Evolutionary conservation across 2,113 vertebrate genomes (phyloP), one percentile per base, ranked within the genome.

Genomic region (Takifugu bimaculatus): DNA sequence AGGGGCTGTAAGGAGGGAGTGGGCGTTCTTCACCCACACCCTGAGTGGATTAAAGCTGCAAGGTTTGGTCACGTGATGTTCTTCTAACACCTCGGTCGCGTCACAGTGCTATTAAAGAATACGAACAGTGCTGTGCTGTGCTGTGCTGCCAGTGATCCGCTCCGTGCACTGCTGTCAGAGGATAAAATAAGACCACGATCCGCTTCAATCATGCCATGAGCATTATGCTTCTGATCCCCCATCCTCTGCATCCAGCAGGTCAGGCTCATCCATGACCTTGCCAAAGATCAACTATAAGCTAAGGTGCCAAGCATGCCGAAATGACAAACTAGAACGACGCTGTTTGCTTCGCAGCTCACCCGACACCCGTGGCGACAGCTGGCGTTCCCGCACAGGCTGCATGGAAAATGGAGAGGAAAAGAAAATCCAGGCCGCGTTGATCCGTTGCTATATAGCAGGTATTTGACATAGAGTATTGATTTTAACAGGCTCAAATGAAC

Each of bases 241-340:
- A 60, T 79, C 77, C 67, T 77, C 63, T 61, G 56, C 56, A 49
- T 72, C 68, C 67, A 64, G 60, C 44, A 9, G 77, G 80, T 76
- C 73, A 77, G 63, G 42, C 66, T 48, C 65, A 63, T 78, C 47
- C 42, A 50, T 74, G 78, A 80, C 76, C 77, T 82, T 76, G 78
- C 68, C 35, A 58, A 39, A 44, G 67, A 68, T 72, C 47, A 69
- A 57, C 60, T 52, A 50, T n/a, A 13, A 70, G 69, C 10, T 35
- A 54, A n/a, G 65, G 64, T 68, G 75, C 59, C 74, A 72, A 51
- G 72, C 77, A 68, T 80, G 68, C 75, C 75, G 73, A 80, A 81
- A 84, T 86, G 80, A 83, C 77, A 72, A 83, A 88, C 84, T 81
- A 75, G 70, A 80, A 70, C 66, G 71, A 55, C 77, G 74, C 77